phyloP scores from a whole-genome alignment of 92 coral and sea anemone species.

The Scolanthus callimorphus region DNA sequence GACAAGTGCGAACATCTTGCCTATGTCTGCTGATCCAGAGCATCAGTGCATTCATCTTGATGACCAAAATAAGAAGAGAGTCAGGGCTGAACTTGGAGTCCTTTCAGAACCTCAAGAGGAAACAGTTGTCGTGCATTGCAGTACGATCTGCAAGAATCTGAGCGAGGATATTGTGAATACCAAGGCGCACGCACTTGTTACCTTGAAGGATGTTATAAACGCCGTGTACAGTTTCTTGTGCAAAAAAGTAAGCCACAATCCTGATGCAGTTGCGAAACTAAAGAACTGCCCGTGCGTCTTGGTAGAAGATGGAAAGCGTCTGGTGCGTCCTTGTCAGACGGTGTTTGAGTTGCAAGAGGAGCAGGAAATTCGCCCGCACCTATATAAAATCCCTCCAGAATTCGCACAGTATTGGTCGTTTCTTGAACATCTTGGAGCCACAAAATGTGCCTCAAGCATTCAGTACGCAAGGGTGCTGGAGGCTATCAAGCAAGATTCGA shows the following conservation, averaged over 20 bases:
- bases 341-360: conserved; percentile 31
- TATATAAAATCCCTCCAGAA: conserved; percentile 33
- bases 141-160: conserved; percentile 25
- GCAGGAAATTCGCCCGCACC: conserved; percentile 43
- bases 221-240: conserved; percentile 39
- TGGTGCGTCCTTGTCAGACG: conserved; percentile 24
- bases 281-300: conserved; percentile 25
- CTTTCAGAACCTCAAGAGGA: conserved; percentile 32
- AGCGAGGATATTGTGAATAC: background rate
- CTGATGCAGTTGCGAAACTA: no score
- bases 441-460: conserved; percentile 23
- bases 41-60: background rate
- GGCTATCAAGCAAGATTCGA: conserved; percentile 23
- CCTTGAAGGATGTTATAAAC: conserved; percentile 37
- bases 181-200: no score
- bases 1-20: conserved; percentile 46
- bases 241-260: background rate
- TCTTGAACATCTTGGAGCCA: conserved; percentile 41
- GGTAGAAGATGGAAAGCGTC: conserved; percentile 41
- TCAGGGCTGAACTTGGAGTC: conserved; percentile 16
- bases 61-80: background rate
- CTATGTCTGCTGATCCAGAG: conserved; percentile 22
- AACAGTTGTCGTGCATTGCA: conserved; percentile 48
- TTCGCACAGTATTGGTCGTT: conserved; percentile 25
- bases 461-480: conserved; percentile 55